These are phyloP conservation scores for Botia almorhae DNA, from an alignment of 2,797 vertebrate genomes.

Conservation along the genomic window DNA sequence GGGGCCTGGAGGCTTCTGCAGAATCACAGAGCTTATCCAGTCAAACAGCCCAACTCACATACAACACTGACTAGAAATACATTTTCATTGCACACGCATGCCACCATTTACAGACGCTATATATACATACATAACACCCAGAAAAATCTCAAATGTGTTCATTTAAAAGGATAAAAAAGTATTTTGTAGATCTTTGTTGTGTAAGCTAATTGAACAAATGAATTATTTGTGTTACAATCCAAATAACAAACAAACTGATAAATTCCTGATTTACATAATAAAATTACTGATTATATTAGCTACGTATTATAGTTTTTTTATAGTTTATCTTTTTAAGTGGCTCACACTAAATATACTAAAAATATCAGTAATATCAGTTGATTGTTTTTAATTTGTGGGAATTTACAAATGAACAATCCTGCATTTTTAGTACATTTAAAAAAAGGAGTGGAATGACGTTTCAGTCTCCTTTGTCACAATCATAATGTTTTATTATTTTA, in stretches of 20 bases:
- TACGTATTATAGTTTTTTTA: too few species aligned
- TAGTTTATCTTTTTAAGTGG: too few species aligned
- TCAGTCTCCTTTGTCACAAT: not conserved
- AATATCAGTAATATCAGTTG: not conserved
- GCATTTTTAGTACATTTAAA: not conserved
- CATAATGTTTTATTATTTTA: not conserved
- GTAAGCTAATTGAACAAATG: not conserved
- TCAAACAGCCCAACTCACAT: constrained; percentile 56
- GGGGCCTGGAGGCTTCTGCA: constrained; percentile 68
- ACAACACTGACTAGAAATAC: constrained; percentile 37
- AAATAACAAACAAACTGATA: not conserved
- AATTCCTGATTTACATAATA: not conserved
- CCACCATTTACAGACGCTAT: constrained; percentile 10
- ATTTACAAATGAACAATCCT: not conserved
- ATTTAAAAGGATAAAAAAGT: not conserved
- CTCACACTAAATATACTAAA: not conserved
- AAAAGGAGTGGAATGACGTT: not conserved
- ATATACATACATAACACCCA: not conserved
- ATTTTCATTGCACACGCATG: constrained; percentile 24
- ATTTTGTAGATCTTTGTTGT: not conserved
- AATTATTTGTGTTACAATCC: not conserved
- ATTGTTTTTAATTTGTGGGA: not conserved
- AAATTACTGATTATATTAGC: not conserved
- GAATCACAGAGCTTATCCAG: constrained; percentile 77
- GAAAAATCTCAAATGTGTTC: not conserved